These are phyloP conservation scores for Maccullochella peelii DNA, from an alignment of 2,113 vertebrate genomes.

Conservation along the genomic window DNA sequence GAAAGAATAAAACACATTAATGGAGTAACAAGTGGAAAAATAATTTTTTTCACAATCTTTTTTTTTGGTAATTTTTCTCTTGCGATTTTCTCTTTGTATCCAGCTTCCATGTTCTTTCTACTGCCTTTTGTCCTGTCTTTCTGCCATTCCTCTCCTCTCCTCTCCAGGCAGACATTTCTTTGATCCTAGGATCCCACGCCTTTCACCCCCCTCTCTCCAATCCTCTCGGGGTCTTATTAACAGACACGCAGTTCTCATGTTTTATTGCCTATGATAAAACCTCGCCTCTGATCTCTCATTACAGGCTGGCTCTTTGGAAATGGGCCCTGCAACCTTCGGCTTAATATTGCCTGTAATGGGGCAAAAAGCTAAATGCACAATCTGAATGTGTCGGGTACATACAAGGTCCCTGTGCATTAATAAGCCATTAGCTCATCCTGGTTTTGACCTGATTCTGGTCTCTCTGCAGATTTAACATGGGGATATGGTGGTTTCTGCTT, in stretches of 20 bases:
- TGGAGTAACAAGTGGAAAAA: conserved; percentile 12
- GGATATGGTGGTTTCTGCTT: conserved; percentile 22
- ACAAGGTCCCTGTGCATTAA: conserved; percentile 71
- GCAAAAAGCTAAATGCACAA: conserved; percentile 77
- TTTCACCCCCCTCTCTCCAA: conserved; percentile 64
- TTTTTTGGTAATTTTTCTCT: background rate
- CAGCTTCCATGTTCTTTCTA: conserved; percentile 17
- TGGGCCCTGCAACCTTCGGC: conserved; percentile 69
- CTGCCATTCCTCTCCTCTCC: conserved; percentile 19
- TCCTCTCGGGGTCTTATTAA: conserved; percentile 84
- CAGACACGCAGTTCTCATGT: conserved; percentile 81
- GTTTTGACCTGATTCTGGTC: conserved; percentile 52
- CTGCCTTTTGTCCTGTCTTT: conserved; percentile 35
- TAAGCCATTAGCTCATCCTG: conserved; percentile 68
- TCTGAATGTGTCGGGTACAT: conserved; percentile 63
- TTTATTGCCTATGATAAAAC: conserved; percentile 84
- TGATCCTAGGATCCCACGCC: conserved; percentile 74
- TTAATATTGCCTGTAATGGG: conserved; percentile 78
- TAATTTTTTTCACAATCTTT: conserved; percentile 4
- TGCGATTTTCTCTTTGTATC: conserved; percentile 22
- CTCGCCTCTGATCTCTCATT: conserved; percentile 83
- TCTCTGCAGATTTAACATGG: conserved; percentile 41
- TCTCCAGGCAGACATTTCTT: conserved; percentile 71
- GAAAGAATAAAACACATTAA: conserved; percentile 30
- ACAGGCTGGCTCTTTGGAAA: conserved; percentile 76